Conservation (phyloP, 1,140 invertebrate genomes). For the Panagrolaimus sp. region DNA sequence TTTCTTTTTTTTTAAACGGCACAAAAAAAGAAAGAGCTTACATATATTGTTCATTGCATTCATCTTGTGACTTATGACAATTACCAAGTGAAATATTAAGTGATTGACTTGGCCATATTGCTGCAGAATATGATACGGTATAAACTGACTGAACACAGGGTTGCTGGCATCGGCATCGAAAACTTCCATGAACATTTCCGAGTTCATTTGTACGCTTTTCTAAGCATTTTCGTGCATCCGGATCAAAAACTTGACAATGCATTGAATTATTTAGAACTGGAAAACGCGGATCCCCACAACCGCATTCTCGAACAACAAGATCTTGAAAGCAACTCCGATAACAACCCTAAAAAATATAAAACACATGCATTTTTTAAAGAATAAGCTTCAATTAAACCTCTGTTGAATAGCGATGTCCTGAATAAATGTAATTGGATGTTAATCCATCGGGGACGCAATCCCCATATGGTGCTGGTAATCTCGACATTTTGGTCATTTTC, state of each 20-base stretch:
- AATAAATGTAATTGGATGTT: slow-evolving; percentile 40
- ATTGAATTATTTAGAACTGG: slow-evolving; percentile 29
- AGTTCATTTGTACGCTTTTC: slow-evolving; percentile 16
- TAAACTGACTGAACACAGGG: slow-evolving; percentile 49
- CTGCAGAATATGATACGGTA: slow-evolving; percentile 48
- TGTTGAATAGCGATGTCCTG: slow-evolving; percentile 43
- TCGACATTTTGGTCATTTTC: slow-evolving; percentile 31
- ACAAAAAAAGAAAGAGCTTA: slow-evolving; percentile 6
- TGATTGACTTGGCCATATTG: slow-evolving; percentile 52
- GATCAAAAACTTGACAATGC: slow-evolving; percentile 46
- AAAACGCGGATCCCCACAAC: slow-evolving; percentile 49
- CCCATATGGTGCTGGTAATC: slow-evolving; percentile 48
- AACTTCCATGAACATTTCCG: slow-evolving; percentile 11
- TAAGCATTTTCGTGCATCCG: slow-evolving; percentile 24
- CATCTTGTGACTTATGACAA: slow-evolving; percentile 36
- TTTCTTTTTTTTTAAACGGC: no score
- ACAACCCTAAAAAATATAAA: slow-evolving; percentile 36
- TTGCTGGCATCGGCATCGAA: slow-evolving; percentile 42
- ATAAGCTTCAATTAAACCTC: slow-evolving; percentile 29
- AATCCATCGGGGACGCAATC: slow-evolving; percentile 41
- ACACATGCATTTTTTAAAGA: not conserved
- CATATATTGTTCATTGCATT: slow-evolving; percentile 49
- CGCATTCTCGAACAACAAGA: slow-evolving; percentile 40
- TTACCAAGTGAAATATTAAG: slow-evolving; percentile 46
- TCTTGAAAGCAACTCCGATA: slow-evolving; percentile 52